phyloP scores from a whole-genome alignment of 1,140 invertebrate genomes.

The Oreohelix idahoensis region DNA sequence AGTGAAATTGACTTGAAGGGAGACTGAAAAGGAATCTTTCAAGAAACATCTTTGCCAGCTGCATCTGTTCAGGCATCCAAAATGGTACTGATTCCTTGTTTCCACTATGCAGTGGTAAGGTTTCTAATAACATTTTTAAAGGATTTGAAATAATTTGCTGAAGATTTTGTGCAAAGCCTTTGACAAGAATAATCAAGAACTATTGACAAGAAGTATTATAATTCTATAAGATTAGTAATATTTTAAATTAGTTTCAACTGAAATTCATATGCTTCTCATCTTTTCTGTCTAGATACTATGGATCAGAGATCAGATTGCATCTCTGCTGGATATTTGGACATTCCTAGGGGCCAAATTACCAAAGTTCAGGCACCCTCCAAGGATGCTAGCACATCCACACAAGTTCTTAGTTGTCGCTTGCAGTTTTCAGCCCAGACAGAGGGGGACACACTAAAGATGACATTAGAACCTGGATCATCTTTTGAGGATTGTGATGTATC shows the following conservation, averaged over 20 bases:
- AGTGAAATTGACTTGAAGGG: no score
- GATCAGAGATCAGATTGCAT: constrained; percentile 26
- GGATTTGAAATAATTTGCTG: no score
- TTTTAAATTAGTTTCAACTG: background rate
- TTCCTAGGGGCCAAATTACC: constrained; percentile 17
- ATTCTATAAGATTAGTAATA: background rate
- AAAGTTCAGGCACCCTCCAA: background rate
- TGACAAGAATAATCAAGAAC: no score
- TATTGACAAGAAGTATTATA: no score
- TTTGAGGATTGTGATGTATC: constrained; percentile 30
- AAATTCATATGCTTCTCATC: background rate
- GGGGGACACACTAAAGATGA: constrained; percentile 26
- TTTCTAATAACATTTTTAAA: no score
- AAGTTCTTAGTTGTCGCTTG: constrained; percentile 11
- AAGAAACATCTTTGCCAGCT: no score
- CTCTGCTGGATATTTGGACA: constrained; percentile 10
- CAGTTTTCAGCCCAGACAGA: constrained; percentile 20
- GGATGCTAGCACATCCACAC: no score
- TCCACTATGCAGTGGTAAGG: background rate
- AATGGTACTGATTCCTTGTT: no score
- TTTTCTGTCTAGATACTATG: constrained; percentile 25
- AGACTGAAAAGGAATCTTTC: no score
- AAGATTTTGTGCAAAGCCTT: no score
- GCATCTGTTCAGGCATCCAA: no score
- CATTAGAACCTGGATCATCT: background rate